Evolutionary conservation across 2,888 invertebrate genomes (phyloP).

Genomic region (Trachelus iudaicus): DNA sequence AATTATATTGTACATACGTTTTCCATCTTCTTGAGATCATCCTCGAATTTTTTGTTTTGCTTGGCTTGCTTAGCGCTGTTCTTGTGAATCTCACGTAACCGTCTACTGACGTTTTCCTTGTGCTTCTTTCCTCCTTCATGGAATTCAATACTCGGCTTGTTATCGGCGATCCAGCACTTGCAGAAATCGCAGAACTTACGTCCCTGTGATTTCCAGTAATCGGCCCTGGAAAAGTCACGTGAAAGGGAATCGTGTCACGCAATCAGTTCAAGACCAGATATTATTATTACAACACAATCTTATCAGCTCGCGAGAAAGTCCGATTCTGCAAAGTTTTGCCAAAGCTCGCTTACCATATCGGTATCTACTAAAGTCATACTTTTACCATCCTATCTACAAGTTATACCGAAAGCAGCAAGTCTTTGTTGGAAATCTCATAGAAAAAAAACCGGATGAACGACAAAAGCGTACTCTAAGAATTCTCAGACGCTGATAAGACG

Average conservation of each 20-base stretch:
- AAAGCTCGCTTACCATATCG: background rate
- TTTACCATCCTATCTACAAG: background rate
- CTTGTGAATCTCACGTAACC: slow-evolving; percentile 85
- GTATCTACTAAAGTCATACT: background rate
- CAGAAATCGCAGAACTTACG: slow-evolving; percentile 97
- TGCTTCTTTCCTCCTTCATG: slow-evolving; percentile 95
- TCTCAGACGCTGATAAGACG: background rate
- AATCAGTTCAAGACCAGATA: background rate
- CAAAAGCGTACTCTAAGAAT: background rate
- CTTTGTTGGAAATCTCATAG: background rate
- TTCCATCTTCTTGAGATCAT: slow-evolving; percentile 89
- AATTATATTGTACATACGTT: slow-evolving; percentile 64
- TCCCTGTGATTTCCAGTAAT: slow-evolving; percentile 96
- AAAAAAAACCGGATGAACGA: background rate
- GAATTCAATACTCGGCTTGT: slow-evolving; percentile 94
- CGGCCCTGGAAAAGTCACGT: slow-evolving; percentile 76
- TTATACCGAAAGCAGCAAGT: background rate
- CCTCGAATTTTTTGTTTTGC: slow-evolving; percentile 80
- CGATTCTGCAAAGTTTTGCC: background rate
- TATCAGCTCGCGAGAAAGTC: background rate
- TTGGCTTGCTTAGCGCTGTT: slow-evolving; percentile 85
- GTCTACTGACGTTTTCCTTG: slow-evolving; percentile 90
- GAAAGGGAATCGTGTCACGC: background rate
- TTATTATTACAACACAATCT: background rate
- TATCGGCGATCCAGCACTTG: slow-evolving; percentile 98